Percentiles rank a stretch among this genome's conserved stretches.
Conservation (phyloP, 2,797 vertebrate species). For the Atherinosoma microstoma region DNA sequence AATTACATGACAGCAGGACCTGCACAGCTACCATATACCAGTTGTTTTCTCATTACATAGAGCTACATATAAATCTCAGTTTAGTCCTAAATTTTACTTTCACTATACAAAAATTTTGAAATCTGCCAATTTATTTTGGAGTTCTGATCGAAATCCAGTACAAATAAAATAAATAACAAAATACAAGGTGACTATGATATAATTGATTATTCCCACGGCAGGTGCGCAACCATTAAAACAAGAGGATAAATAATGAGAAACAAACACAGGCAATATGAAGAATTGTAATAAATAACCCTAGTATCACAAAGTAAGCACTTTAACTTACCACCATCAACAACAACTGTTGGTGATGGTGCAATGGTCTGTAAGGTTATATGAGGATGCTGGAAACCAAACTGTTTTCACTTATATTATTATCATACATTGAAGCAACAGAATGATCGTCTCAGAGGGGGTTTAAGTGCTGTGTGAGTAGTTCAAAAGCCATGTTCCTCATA, state of each 20-base stretch:
- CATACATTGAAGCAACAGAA: background rate
- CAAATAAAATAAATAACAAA: no score
- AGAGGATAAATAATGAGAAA: no score
- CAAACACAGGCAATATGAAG: no score
- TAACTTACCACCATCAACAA: no score
- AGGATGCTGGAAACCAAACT: background rate
- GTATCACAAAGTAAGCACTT: no score
- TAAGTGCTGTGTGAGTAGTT: no score
- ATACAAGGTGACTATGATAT: background rate
- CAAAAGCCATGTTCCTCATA: no score
- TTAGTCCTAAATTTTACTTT: background rate
- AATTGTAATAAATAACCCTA: no score
- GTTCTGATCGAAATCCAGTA: background rate
- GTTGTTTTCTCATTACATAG: background rate
- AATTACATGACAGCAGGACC: background rate
- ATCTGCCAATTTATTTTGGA: background rate
- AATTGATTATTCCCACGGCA: background rate
- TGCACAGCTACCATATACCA: background rate
- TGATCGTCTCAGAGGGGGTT: no score
- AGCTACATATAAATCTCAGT: background rate
- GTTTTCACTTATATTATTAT: background rate
- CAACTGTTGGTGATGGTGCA: no score
- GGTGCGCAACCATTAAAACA: no score
- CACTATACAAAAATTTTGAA: background rate
- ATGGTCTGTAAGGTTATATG: no score